These are phyloP conservation scores for Linurgus olivaceus DNA, from an alignment of 2,797 vertebrate species.

Conservation along the genomic window DNA sequence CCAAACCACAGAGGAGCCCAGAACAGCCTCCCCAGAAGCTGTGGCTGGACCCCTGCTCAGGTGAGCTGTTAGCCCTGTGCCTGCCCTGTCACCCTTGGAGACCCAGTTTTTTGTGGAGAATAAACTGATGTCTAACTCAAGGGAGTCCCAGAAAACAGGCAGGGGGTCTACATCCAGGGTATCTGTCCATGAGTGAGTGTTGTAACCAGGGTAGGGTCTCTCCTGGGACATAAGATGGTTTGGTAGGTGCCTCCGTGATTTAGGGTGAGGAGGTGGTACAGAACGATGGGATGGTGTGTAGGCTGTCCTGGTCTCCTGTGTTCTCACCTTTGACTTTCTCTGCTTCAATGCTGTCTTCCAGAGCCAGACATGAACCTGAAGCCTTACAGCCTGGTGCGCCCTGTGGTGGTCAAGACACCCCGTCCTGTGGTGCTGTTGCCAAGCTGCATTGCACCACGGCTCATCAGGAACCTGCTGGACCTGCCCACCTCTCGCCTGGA, in stretches of 20 bases:
- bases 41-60: conserved; percentile 64
- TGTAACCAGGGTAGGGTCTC: neutral
- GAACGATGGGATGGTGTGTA: neutral
- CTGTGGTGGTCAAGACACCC: conserved; percentile 76
- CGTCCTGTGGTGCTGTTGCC: conserved; percentile 89
- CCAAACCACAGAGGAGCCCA: conserved; percentile 55
- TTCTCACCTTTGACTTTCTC: neutral
- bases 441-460: conserved; percentile 81
- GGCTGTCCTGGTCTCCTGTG: neutral
- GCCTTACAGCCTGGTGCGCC: conserved; percentile 88
- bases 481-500: conserved; percentile 75
- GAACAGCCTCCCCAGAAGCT: conserved; percentile 60
- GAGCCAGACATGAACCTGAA: conserved; percentile 43
- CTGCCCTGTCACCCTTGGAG: neutral
- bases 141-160: neutral
- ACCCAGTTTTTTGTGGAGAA: neutral
- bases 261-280: neutral
- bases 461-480: conserved; percentile 88
- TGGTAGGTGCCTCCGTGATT: neutral
- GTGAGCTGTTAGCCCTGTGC: conserved; percentile 1
- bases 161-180: neutral
- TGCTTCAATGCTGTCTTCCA: neutral
- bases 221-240: neutral
- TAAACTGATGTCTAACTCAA: neutral
- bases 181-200: neutral